phyloP scores from a whole-genome alignment of 2,888 invertebrate species.

The Oscheius sp. region DNA sequence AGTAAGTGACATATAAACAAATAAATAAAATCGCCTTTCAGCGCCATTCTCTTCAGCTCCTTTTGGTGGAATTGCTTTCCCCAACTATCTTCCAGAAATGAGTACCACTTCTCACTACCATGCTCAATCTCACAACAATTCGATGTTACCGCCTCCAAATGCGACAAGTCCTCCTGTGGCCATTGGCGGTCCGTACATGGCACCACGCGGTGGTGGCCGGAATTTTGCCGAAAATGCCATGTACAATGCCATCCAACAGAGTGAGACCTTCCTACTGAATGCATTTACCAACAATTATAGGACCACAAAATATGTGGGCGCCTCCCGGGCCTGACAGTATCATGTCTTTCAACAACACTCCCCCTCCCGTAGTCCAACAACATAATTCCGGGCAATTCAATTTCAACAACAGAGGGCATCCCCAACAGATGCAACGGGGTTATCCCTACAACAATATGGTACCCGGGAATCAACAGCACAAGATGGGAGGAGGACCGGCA shows the following conservation, averaged over 20 bases:
- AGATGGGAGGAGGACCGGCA: constrained; percentile 14
- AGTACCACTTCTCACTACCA: neutral
- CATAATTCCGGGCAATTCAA: constrained; percentile 31
- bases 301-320: constrained; percentile 28
- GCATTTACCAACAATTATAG: neutral
- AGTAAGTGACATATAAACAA: neutral
- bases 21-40: neutral
- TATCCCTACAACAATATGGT: neutral
- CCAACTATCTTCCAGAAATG: constrained; percentile 34
- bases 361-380: neutral
- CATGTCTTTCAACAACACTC: constrained; percentile 24
- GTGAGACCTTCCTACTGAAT: neutral
- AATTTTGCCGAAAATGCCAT: constrained; percentile 24
- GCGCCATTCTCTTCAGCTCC: constrained; percentile 29
- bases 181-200: constrained; percentile 2
- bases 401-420: constrained; percentile 29
- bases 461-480: constrained; percentile 25
- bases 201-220: neutral
- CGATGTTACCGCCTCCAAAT: constrained; percentile 28
- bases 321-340: constrained; percentile 17
- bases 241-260: constrained; percentile 2
- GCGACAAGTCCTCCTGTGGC: constrained; percentile 31
- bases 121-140: neutral
- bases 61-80: constrained; percentile 32
- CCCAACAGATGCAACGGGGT: constrained; percentile 25